These are phyloP conservation scores for Macroteleia sp. DNA, from an alignment of 2,888 invertebrate species.

Conservation along the genomic window DNA sequence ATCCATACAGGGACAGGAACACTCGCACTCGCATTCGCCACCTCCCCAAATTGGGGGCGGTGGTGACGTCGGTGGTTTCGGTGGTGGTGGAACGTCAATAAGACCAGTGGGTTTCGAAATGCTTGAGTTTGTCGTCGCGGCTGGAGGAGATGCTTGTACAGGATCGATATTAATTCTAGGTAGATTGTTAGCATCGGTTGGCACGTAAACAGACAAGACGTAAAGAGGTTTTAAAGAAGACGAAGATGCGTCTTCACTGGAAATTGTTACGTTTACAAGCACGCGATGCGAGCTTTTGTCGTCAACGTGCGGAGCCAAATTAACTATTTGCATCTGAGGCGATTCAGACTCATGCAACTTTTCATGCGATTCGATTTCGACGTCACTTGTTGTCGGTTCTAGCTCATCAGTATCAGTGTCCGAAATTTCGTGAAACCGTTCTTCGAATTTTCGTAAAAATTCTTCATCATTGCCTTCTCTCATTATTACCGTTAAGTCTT, in stretches of 20 bases:
- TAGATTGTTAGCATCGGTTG: slow-evolving; percentile 85
- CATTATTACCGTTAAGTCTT: slow-evolving; percentile 72
- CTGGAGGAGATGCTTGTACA: slow-evolving; percentile 75
- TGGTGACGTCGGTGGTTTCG: slow-evolving; percentile 75
- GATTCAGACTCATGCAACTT: slow-evolving; percentile 28
- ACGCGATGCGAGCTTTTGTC: slow-evolving; percentile 85
- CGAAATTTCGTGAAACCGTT: slow-evolving; percentile 67
- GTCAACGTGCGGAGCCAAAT: slow-evolving; percentile 12
- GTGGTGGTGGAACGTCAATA: slow-evolving; percentile 78
- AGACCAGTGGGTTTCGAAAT: slow-evolving; percentile 29
- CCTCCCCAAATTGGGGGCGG: slow-evolving; percentile 85
- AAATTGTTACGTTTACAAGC: slow-evolving; percentile 92
- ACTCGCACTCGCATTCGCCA: slow-evolving; percentile 90
- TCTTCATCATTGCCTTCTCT: slow-evolving; percentile 75
- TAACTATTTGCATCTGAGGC: slow-evolving; percentile 66
- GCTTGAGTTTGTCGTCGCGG: slow-evolving; percentile 21
- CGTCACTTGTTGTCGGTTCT: too few relatives aligned
- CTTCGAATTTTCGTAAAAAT: slow-evolving; percentile 74
- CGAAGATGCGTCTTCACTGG: slow-evolving; percentile 87
- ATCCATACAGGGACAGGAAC: slow-evolving; percentile 89
- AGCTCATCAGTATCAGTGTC: slow-evolving; percentile 18
- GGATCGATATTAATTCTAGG: slow-evolving; percentile 86
- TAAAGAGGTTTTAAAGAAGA: slow-evolving; percentile 88
- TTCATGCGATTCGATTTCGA: slow-evolving; percentile 15
- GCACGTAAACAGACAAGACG: slow-evolving; percentile 92